Evolutionary conservation across 2,888 invertebrate species (phyloP).

Genomic region (Sphecodes monilicornis): DNA sequence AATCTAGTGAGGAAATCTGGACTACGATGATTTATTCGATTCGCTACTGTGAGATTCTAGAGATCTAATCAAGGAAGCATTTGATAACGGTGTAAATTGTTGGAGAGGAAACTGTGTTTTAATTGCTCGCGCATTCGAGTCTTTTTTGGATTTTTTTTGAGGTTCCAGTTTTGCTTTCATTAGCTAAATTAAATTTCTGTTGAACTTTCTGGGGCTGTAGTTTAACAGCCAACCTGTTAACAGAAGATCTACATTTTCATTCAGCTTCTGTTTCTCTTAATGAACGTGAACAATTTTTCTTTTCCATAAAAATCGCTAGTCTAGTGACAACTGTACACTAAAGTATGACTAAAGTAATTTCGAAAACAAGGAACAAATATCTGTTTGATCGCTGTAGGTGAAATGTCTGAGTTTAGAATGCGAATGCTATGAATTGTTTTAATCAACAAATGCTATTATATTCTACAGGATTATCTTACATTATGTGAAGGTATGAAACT

Average conservation of each 20-base stretch:
- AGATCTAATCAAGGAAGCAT: background rate
- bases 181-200: background rate
- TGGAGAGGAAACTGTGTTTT: background rate
- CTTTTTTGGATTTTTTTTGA: rapidly evolving
- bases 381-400: too few relatives aligned
- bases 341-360: background rate
- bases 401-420: too few relatives aligned
- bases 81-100: background rate
- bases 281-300: background rate
- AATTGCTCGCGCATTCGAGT: background rate
- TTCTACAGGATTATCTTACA: too few relatives aligned
- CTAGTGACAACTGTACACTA: background rate
- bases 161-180: background rate
- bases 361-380: background rate
- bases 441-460: too few relatives aligned
- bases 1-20: too few relatives aligned
- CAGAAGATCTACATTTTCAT: background rate
- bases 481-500: too few relatives aligned
- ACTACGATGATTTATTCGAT: too few relatives aligned
- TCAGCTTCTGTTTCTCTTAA: background rate
- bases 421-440: too few relatives aligned
- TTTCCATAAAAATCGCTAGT: background rate
- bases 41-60: background rate
- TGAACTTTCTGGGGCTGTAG: background rate
- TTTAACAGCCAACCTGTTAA: too few relatives aligned